Conservation (phyloP, 2,797 vertebrate genomes). For the Gallinago solitaria region DNA sequence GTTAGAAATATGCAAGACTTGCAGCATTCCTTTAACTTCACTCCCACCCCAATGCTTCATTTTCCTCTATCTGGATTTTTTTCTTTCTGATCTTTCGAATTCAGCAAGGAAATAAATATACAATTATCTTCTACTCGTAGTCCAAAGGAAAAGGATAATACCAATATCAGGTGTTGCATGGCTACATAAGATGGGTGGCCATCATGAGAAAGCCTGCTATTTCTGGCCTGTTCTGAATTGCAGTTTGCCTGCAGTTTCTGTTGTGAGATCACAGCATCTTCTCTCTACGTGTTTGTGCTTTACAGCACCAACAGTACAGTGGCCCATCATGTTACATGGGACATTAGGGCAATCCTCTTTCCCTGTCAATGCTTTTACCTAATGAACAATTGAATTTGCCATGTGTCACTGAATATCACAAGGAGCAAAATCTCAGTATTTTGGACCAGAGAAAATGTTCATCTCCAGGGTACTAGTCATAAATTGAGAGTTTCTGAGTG, state of each 20-base stretch:
- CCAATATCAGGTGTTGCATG: not conserved
- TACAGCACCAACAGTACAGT: not conserved
- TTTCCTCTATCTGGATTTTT: not conserved
- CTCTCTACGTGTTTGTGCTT: rapidly evolving
- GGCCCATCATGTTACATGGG: not conserved
- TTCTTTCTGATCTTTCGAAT: not conserved
- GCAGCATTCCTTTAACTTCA: not conserved
- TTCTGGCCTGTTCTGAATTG: not conserved
- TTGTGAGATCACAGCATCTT: not conserved
- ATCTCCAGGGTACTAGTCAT: not conserved
- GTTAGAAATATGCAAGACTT: not conserved
- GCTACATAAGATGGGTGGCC: rapidly evolving
- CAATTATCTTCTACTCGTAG: not conserved
- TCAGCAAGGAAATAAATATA: not conserved
- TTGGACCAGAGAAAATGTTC: not conserved
- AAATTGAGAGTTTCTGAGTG: not conserved
- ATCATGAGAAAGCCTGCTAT: not conserved
- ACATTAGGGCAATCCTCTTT: not conserved
- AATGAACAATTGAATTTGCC: not conserved
- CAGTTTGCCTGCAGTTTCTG: not conserved
- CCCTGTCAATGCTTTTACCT: not conserved
- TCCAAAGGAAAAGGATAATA: not conserved
- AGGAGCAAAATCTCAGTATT: not conserved
- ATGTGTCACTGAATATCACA: not conserved
- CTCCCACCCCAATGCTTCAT: not conserved